These are phyloP conservation scores for Stylophora pistillata DNA, from an alignment of 64 coral and sea anemone genomes.

Conservation along the genomic window DNA sequence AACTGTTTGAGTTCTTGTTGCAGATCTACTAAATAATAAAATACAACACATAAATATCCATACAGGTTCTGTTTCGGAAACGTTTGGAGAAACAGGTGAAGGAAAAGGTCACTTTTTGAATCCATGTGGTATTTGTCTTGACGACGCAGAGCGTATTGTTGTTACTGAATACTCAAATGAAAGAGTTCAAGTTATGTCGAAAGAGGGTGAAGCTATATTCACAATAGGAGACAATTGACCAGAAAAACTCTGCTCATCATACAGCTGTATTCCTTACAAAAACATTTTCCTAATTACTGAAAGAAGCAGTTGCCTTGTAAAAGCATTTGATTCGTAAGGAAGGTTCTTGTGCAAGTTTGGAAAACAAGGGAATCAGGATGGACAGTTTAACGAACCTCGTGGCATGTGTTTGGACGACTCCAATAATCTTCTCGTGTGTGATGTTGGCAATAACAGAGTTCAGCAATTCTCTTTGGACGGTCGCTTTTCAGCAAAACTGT, in stretches of 20 bases:
- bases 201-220: conserved; percentile 2
- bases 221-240: conserved; percentile 32
- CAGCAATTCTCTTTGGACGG: conserved; percentile 24
- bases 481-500: neutral
- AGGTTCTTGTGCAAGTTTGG: conserved; percentile 31
- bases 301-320: neutral
- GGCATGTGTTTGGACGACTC: too few relatives aligned
- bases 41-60: conserved; percentile 15
- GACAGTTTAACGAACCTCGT: neutral
- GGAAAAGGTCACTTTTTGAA: too few relatives aligned
- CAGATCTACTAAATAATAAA: neutral
- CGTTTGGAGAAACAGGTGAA: too few relatives aligned
- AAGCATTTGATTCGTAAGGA: conserved; percentile 33
- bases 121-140: too few relatives aligned
- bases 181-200: conserved; percentile 24
- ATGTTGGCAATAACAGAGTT: too few relatives aligned
- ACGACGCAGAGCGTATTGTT: conserved; percentile 13
- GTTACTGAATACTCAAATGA: neutral
- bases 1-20: too few relatives aligned
- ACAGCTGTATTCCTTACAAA: conserved; percentile 12
- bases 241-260: neutral
- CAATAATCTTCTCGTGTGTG: too few relatives aligned
- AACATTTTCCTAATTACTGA: conserved; percentile 23
- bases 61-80: neutral
- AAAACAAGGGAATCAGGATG: neutral